These are phyloP conservation scores for Typhlomys cinereus DNA, from an alignment of 2,113 vertebrate genomes.

Conservation along the genomic window DNA sequence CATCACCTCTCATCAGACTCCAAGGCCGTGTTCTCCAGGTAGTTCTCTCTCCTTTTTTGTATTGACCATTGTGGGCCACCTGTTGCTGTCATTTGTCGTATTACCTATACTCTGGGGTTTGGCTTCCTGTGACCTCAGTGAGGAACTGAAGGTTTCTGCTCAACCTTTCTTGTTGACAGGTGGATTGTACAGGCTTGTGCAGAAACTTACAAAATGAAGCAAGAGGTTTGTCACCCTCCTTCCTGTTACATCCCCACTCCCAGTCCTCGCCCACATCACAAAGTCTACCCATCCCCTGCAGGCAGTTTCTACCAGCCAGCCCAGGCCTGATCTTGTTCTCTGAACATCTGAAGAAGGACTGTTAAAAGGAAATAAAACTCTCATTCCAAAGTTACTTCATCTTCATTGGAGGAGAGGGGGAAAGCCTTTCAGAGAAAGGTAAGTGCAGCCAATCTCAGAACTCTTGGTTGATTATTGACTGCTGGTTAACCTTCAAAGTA, in stretches of 20 bases:
- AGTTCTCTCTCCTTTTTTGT: neutral
- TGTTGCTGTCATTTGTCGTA: neutral
- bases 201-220: constrained; percentile 58
- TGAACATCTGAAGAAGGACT: constrained; percentile 30
- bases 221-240: neutral
- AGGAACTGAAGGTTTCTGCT: neutral
- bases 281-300: constrained; percentile 64
- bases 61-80: neutral
- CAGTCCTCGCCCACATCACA: constrained; percentile 30
- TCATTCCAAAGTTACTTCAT: constrained; percentile 62
- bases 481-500: constrained; percentile 78
- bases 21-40: neutral
- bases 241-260: constrained; percentile 81
- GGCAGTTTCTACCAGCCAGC: constrained; percentile 72
- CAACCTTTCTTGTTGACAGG: constrained; percentile 59
- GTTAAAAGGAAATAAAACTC: constrained; percentile 57
- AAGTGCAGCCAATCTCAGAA: constrained; percentile 79
- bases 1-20: neutral
- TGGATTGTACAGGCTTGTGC: constrained; percentile 60
- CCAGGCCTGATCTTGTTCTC: constrained; percentile 81
- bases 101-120: neutral
- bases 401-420: neutral
- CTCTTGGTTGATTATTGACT: constrained; percentile 86
- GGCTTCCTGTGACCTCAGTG: neutral
- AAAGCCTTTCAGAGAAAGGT: constrained; percentile 71